phyloP scores from a whole-genome alignment of 2,888 invertebrate species.

The Eristalis arbustorum region DNA sequence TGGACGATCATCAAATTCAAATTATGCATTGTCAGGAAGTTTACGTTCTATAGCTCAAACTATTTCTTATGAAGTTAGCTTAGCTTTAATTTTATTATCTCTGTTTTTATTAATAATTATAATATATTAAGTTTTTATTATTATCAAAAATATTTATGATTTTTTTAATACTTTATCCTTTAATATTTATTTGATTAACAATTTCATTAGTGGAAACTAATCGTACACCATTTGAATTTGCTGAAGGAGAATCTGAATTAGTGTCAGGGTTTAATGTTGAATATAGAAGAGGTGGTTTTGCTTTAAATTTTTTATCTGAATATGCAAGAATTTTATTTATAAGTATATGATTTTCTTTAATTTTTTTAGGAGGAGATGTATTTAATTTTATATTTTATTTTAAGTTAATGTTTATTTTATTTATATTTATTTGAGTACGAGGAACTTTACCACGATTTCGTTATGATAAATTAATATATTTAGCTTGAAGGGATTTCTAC shows the following conservation, averaged over 20 bases:
- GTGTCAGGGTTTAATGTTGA: conserved; percentile 91
- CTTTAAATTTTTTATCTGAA: conserved; percentile 87
- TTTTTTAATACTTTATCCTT: conserved; percentile 82
- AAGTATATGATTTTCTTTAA: conserved; percentile 82
- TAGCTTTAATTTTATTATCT: conserved; percentile 84
- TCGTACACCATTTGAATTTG: conserved; percentile 90
- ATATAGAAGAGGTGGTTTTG: conserved; percentile 87
- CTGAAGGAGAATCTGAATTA: conserved; percentile 89
- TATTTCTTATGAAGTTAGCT: conserved; percentile 89
- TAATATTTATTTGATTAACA: conserved; percentile 82
- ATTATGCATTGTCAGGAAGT: conserved; percentile 86
- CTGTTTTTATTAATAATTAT: conserved; percentile 83
- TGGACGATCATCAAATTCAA: conserved; percentile 87
- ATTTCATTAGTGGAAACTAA: conserved; percentile 86
- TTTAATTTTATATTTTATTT: conserved; percentile 82
- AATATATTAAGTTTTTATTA: conserved; percentile 81
- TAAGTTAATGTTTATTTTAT: conserved; percentile 82
- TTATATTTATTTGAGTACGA: conserved; percentile 85
- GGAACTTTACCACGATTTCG: conserved; percentile 87
- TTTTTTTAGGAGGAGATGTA: conserved; percentile 83
- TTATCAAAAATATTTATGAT: conserved; percentile 82
- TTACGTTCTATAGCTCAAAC: conserved; percentile 87
- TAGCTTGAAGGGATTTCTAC: conserved; percentile 85
- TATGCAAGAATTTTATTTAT: conserved; percentile 87
- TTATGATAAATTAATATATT: conserved; percentile 88